Conservation (phyloP, 2,888 invertebrate species). For the Acheta domesticus region DNA sequence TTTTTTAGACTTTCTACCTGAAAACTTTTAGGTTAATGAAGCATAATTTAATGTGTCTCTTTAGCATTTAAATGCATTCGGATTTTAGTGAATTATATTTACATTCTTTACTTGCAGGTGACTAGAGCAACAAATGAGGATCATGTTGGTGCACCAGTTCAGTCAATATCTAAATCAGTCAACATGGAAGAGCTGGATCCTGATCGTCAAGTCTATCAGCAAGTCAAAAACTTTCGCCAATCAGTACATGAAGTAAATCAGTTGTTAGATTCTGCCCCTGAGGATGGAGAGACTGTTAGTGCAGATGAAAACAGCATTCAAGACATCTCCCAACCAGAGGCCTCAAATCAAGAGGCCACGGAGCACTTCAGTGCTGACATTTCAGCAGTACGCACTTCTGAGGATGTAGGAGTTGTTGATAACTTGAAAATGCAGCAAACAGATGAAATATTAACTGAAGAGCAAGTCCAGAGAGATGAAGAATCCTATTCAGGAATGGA, state of each 20-base stretch:
- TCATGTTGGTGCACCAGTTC: neutral
- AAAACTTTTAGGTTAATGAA: no score
- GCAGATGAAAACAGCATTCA: neutral
- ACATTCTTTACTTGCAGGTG: neutral
- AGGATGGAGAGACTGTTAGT: constrained; percentile 40
- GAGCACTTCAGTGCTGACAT: neutral
- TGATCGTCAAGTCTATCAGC: constrained; percentile 58
- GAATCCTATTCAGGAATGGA: constrained; percentile 18
- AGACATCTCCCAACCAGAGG: neutral
- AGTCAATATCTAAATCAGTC: neutral
- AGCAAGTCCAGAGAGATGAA: neutral
- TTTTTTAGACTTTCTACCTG: no score
- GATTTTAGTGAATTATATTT: neutral
- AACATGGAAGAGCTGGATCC: neutral
- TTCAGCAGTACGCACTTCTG: neutral
- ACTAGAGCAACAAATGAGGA: neutral
- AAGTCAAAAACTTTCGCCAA: constrained; percentile 71
- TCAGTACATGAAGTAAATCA: constrained; percentile 73
- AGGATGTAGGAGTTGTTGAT: neutral
- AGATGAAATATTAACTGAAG: neutral
- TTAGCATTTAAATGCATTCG: neutral
- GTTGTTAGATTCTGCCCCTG: constrained; percentile 43
- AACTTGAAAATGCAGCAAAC: neutral
- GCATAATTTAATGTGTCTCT: neutral
- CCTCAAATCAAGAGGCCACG: neutral